Evolutionary conservation across 2,888 invertebrate species (phyloP).

Genomic region (Archips crataeganus): DNA sequence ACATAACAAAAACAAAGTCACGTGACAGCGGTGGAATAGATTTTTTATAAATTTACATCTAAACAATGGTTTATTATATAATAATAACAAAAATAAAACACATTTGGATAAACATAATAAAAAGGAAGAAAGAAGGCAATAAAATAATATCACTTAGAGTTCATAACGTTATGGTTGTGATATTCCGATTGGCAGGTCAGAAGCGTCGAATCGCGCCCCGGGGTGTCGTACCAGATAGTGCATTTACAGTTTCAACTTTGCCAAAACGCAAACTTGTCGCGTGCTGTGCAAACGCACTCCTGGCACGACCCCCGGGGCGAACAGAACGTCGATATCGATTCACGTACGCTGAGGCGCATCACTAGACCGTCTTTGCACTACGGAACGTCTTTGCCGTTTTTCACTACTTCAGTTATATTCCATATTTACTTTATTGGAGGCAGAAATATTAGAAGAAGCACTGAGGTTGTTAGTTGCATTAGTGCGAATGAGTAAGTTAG

Average conservation of each 20-base stretch:
- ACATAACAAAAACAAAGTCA: conserved; percentile 20
- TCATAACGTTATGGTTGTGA: conserved; percentile 61
- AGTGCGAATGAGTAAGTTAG: conserved; percentile 17
- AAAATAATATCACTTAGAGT: conserved; percentile 64
- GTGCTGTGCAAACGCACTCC: conserved; percentile 98
- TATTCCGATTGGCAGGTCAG: conserved; percentile 66
- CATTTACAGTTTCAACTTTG: conserved; percentile 96
- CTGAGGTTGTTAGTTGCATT: conserved; percentile 15
- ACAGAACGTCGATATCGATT: conserved; percentile 72
- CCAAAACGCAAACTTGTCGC: conserved; percentile 79
- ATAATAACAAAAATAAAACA: conserved; percentile 43
- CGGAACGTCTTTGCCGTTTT: conserved; percentile 73
- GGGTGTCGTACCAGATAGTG: conserved; percentile 99
- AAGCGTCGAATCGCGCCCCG: conserved; percentile 86
- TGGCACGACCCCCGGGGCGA: conserved; percentile 97
- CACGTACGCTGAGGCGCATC: conserved; percentile 62
- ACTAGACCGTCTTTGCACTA: conserved; percentile 74
- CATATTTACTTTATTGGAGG: conserved; percentile 45
- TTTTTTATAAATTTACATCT: conserved; percentile 10
- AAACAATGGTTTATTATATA: conserved; percentile 40
- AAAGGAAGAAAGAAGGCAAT: conserved; percentile 43
- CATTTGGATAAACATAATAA: conserved; percentile 45
- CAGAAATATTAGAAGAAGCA: conserved; percentile 25
- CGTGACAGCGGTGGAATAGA: conserved; percentile 13
- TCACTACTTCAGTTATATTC: conserved; percentile 59